Evolutionary conservation across 92 coral and sea anemone species (phyloP), one percentile per base, ranked within the genome.

Genomic region (Epizoanthus illoricatus): DNA sequence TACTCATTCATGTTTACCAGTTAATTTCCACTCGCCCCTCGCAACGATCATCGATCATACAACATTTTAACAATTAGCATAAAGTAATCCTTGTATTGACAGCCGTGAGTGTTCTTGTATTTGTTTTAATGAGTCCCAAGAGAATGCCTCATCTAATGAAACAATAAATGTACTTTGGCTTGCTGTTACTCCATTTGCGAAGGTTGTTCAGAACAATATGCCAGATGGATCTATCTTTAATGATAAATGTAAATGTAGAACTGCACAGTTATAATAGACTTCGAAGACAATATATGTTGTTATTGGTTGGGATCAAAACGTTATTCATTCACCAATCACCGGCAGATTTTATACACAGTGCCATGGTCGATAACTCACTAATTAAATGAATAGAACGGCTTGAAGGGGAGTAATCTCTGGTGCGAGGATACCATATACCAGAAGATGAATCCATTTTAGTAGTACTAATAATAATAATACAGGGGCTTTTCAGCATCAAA

Each of bases 51-150:
- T 19, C 17, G 5, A 52, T 13, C 68, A 55, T 41, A 58, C 56
- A 62, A 63, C 82, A 62, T 63, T 19, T 36, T 57, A 21, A 0
- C n/a, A 63, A 78, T 78, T 78, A 63, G 60, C 82, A 78, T 78
- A 78, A 21, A 63, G 59, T 78, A 78, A 78, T 78, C 82, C 82
- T 0, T 28, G 4, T 58, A 10, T 42, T 43, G 62, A 63, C 43
- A 13, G 16, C 16, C 28, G 0, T 4, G 64, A 17, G 81, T 12
- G 18, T 28, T 40, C 2, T 59, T 7, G 5, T 57, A n/a, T 62
- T 75, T 40, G 70, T 40, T 45, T 41, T 20, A 17, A 61, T 52
- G 23, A 78, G 42, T 62, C 82, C 52, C 82, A 42, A 42, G 82
- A 45, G 71, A 41, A 78, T 43, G 21, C 4, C 21, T 19, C 16